These are phyloP conservation scores for Bursaphelenchus mucronatus DNA, from an alignment of 1,140 invertebrate genomes.

Conservation along the genomic window DNA sequence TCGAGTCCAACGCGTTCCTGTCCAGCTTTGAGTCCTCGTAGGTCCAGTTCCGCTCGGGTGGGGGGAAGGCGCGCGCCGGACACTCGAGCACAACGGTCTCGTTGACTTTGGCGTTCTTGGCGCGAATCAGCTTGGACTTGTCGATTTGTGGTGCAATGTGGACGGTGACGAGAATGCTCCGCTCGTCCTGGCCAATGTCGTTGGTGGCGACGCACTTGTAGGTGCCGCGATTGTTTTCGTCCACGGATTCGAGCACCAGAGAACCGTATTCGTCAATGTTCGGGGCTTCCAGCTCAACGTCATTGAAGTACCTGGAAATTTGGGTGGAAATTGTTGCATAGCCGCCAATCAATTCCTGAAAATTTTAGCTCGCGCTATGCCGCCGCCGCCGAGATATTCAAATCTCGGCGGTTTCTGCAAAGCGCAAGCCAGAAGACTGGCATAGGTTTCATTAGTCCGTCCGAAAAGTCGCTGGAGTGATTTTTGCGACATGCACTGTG, in stretches of 20 bases:
- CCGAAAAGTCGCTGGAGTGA: no score
- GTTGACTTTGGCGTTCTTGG: slow-evolving; percentile 37
- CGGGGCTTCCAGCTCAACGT: slow-evolving; percentile 27
- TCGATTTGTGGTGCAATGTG: slow-evolving; percentile 55
- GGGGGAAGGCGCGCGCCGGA: slow-evolving; percentile 50
- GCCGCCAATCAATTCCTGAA: no score
- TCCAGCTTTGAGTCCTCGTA: slow-evolving; percentile 45
- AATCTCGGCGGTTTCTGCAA: no score
- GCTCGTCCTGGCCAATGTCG: slow-evolving; percentile 48
- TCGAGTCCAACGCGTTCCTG: slow-evolving; percentile 6
- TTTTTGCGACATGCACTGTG: no score
- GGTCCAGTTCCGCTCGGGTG: slow-evolving; percentile 48
- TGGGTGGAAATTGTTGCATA: no score
- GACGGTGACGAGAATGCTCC: slow-evolving; percentile 45
- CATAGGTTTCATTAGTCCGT: no score
- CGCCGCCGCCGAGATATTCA: no score
- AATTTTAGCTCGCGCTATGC: no score
- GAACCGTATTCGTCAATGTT: slow-evolving; percentile 47
- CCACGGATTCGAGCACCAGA: slow-evolving; percentile 46
- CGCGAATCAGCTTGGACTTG: slow-evolving; percentile 28
- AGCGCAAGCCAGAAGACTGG: no score
- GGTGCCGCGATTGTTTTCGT: slow-evolving; percentile 42
- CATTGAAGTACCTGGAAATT: slow-evolving; percentile 37
- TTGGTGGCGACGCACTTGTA: slow-evolving; percentile 54
- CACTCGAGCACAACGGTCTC: slow-evolving; percentile 46